phyloP scores from a whole-genome alignment of 2,113 vertebrate species.

The Anolis carolinensis region DNA sequence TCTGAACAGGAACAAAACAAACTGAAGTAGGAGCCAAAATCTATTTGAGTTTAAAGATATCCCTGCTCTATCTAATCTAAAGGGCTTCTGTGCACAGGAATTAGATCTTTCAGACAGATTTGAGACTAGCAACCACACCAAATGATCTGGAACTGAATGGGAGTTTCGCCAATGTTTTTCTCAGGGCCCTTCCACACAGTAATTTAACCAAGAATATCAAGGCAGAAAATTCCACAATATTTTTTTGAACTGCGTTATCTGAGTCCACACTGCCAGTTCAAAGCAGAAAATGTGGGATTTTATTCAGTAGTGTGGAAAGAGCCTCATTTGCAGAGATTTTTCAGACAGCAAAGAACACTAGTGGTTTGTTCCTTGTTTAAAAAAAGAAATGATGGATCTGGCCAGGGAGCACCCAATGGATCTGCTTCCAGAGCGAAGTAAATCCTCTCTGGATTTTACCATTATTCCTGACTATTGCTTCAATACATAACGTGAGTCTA shows the following conservation, averaged over 20 bases:
- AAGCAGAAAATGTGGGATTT: too few relatives aligned
- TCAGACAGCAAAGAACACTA: background rate
- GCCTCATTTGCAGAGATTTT: background rate
- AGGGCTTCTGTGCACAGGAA: background rate
- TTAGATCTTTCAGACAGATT: background rate
- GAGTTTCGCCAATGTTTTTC: background rate
- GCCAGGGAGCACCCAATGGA: too few relatives aligned
- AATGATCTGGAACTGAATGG: background rate
- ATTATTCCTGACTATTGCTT: background rate
- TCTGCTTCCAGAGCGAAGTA: background rate
- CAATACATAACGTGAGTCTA: background rate
- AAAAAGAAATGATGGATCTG: too few relatives aligned
- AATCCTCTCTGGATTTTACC: too few relatives aligned
- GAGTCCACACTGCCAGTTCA: too few relatives aligned
- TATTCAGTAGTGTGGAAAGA: too few relatives aligned
- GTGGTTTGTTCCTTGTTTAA: background rate
- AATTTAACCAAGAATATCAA: too few relatives aligned
- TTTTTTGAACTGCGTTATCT: too few relatives aligned
- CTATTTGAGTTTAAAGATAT: background rate
- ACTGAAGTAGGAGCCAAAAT: background rate
- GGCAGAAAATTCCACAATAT: too few relatives aligned
- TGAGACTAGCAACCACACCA: background rate
- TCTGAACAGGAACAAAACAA: constrained; percentile 60
- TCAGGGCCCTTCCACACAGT: too few relatives aligned
- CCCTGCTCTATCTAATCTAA: background rate